These are phyloP conservation scores for Prosopocoilus inquinatus DNA, from an alignment of 2,888 invertebrate species.

Conservation along the genomic window DNA sequence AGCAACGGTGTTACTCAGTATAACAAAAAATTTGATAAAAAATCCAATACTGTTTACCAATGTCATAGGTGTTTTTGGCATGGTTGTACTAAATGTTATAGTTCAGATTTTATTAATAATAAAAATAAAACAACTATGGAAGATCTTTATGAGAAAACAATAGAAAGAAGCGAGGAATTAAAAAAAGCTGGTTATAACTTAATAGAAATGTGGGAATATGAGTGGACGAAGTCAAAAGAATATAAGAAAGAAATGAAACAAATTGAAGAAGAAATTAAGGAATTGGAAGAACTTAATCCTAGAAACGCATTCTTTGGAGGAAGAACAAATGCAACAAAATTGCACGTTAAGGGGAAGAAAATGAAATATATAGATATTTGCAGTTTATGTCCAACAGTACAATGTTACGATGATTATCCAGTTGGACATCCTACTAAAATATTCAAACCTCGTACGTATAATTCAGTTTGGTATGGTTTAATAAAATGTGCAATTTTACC, in stretches of 20 bases:
- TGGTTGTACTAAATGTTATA: too few relatives aligned
- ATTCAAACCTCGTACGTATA: too few relatives aligned
- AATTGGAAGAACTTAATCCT: constrained; percentile 18
- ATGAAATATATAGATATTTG: constrained; percentile 29
- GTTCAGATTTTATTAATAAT: too few relatives aligned
- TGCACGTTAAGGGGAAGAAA: constrained; percentile 24
- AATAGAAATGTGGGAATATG: constrained; percentile 24
- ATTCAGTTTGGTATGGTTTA: constrained; percentile 29
- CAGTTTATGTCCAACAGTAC: too few relatives aligned
- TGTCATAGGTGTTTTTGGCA: too few relatives aligned
- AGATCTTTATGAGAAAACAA: too few relatives aligned
- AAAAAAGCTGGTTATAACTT: constrained; percentile 1
- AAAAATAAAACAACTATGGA: too few relatives aligned
- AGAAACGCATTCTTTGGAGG: constrained; percentile 28
- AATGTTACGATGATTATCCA: too few relatives aligned
- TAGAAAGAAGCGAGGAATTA: constrained; percentile 13
- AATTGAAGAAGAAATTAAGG: constrained; percentile 11
- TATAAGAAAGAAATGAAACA: constrained; percentile 12
- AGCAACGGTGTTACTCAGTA: too few relatives aligned
- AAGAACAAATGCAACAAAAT: constrained; percentile 27
- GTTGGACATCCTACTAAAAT: too few relatives aligned
- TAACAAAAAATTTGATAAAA: constrained; percentile 16
- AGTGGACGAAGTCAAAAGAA: constrained; percentile 15
- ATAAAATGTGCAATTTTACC: constrained; percentile 28
- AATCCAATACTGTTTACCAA: too few relatives aligned